Evolutionary conservation across 53 echinoderm and acorn worm species (phyloP), one percentile per base, ranked within the genome.

Genomic region (Apostichopus leukothele): DNA sequence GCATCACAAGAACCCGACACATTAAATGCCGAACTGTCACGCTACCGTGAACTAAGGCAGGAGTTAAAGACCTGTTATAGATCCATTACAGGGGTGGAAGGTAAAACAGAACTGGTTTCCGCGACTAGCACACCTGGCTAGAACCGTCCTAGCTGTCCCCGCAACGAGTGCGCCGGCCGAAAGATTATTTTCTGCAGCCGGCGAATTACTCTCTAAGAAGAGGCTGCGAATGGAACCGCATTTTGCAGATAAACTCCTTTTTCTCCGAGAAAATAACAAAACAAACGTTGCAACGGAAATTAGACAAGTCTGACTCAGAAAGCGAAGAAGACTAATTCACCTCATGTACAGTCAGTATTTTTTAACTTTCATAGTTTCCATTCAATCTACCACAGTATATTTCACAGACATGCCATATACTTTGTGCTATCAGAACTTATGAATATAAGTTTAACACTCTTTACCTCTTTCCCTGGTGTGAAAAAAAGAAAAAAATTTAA

Each of bases 111-210:
- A 7, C 0, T 21, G 63, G 9, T 83, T 83, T 4, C 84, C 60
- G 27, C 52, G n/a, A 61, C n/a, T 83, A 23, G 83, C 83, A n/a
- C 21, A 18, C 60, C n/a, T 60, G 60, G 83, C 83, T 18, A 83
- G 50, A 14, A 83, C 59, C 16, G 6, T 83, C 19, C 23, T 83
- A 57, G 83, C 83, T 51, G 60, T 83, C 19, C 83, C 83, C 6
- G 83, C 83, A 14, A 83, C 83, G 7, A 60, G 84, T 53, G 60
- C 84, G 20, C 84, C 84, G 18, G 54, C 84, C 4, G 84, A 83
- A 19, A 83, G 84, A 59, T 27, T 83, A 23, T 83, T 83, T 61
- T 83, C 84, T 16, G 54, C 84, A 6, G 84, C 84, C 4, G 84
- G 84, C 59, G 63, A 83, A 83, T 7, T 87, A 26, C 53, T 75